Evolutionary conservation across 2,888 invertebrate genomes (phyloP).

Genomic region (Polia nebulosa): DNA sequence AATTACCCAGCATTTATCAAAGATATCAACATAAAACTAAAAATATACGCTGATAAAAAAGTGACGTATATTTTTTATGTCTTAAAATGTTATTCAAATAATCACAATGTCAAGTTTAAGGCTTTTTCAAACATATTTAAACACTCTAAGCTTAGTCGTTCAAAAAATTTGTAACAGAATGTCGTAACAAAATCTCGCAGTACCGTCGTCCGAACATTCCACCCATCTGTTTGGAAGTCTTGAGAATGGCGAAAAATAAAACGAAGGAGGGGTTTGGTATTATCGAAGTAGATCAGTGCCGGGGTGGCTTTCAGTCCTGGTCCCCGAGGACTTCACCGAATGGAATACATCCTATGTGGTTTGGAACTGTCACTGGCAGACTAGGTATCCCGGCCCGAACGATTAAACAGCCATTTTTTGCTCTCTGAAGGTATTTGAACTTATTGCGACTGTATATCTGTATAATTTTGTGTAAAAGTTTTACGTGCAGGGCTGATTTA

Average conservation of each 20-base stretch:
- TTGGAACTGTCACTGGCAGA: conserved; percentile 61
- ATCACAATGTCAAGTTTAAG: not conserved
- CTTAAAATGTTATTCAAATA: not conserved
- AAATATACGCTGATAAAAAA: not conserved
- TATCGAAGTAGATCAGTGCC: conserved; percentile 76
- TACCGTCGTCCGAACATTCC: conserved; percentile 35
- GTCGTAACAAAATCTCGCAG: conserved; percentile 25
- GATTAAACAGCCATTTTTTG: conserved; percentile 47
- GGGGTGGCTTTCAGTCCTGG: conserved; percentile 75
- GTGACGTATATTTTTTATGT: not conserved
- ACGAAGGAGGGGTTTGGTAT: conserved; percentile 73
- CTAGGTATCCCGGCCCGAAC: conserved; percentile 39
- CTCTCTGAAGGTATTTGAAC: conserved; percentile 10
- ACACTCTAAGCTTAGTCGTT: not conserved
- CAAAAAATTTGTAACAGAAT: conserved; percentile 33
- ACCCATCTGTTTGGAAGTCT: conserved; percentile 64
- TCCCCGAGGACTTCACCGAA: conserved; percentile 72
- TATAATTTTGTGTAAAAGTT: not conserved
- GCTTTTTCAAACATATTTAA: not conserved
- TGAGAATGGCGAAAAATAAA: conserved; percentile 72
- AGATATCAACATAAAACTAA: not conserved
- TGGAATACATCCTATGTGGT: conserved; percentile 70
- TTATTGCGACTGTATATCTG: conserved; percentile 6
- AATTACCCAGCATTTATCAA: not conserved
- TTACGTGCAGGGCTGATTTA: not conserved